These are phyloP conservation scores for Amphiprion clarkii DNA, from an alignment of 2,797 vertebrate genomes.

Conservation along the genomic window DNA sequence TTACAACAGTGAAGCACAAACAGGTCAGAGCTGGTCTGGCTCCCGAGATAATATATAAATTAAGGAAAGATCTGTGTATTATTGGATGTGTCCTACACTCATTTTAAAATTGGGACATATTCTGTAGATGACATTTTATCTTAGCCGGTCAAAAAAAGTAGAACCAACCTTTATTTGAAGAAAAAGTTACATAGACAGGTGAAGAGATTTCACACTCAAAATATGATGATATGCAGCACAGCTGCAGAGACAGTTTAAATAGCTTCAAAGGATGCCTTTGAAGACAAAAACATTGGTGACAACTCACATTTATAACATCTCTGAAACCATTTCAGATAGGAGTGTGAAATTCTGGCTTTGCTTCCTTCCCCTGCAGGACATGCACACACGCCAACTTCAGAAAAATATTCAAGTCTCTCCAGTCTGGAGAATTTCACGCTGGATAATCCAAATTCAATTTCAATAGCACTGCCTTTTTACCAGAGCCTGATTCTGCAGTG, in stretches of 20 bases:
- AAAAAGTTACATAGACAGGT: constrained; percentile 71
- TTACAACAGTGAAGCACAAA: neutral
- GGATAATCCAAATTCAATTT: constrained; percentile 88
- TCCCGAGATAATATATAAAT: neutral
- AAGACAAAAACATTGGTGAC: constrained; percentile 83
- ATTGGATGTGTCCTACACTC: constrained; percentile 20
- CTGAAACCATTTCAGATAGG: constrained; percentile 83
- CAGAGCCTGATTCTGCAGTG: constrained; percentile 79
- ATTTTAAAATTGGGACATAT: constrained; percentile 18
- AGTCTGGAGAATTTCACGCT: constrained; percentile 85
- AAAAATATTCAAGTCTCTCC: constrained; percentile 82
- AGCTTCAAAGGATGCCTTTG: constrained; percentile 82
- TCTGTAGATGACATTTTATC: constrained; percentile 32
- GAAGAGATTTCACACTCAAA: constrained; percentile 75
- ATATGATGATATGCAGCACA: constrained; percentile 70
- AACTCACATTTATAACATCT: constrained; percentile 85
- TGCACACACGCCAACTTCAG: constrained; percentile 83
- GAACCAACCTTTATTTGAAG: constrained; percentile 32
- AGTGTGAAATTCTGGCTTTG: constrained; percentile 84
- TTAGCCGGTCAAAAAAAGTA: constrained; percentile 44
- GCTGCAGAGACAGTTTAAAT: constrained; percentile 80
- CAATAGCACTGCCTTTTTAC: constrained; percentile 82
- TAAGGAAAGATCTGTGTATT: neutral
- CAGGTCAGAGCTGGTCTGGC: neutral
- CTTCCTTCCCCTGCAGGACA: constrained; percentile 84